Evolutionary conservation across 2,797 vertebrate genomes (phyloP), one percentile per base, ranked within the genome.

Genomic region (Cryptoblepharus egeriae): DNA sequence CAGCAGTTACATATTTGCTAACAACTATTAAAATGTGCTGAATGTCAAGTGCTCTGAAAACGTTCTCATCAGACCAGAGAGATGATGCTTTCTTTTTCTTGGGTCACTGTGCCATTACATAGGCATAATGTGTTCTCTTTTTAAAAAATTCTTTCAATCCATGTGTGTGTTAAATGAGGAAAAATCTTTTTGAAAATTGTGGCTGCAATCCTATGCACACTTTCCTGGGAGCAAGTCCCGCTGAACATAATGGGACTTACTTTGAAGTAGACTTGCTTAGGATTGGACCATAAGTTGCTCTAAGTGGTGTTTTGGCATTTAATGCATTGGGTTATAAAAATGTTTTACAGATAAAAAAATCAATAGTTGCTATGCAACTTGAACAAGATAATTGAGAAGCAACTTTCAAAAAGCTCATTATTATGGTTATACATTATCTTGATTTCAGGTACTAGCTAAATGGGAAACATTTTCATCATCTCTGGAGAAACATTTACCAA

Each of bases 21-120:
- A 85, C 87, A 87, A 73, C 75, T 83, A 61, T 77, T 86, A 37
- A 85, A 86, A 74, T 79, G 20, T 86, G 75, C 4, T 57, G 80
- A 88, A 64, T 57, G 35, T 85, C 91, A 86, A 88, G 75, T 77
- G 90, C 85, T 87, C 83, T 75, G 26, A 63, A 87, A 75, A 77
- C 22, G 10, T 9, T 90, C 89, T 87, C 39, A 76, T 85, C 67
- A 88, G 83, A 72, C 68, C 70, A 60, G 82, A 88, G 80, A 86
- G 90, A 90, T 89, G 92, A 75, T 75, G 5, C 39, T 81, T 70
- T 70, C 80, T 81, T 80, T 91, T 86, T 61, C 77, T 82, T 84
- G 83, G 93, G 91, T 92, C 93, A 89, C 32, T 65, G 77, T 93
- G 92, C 82, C 88, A 89, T 77, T 85, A 90, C 22, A 1, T 85